Conservation (phyloP, 2,888 invertebrate species). For the Chirona hameri region DNA sequence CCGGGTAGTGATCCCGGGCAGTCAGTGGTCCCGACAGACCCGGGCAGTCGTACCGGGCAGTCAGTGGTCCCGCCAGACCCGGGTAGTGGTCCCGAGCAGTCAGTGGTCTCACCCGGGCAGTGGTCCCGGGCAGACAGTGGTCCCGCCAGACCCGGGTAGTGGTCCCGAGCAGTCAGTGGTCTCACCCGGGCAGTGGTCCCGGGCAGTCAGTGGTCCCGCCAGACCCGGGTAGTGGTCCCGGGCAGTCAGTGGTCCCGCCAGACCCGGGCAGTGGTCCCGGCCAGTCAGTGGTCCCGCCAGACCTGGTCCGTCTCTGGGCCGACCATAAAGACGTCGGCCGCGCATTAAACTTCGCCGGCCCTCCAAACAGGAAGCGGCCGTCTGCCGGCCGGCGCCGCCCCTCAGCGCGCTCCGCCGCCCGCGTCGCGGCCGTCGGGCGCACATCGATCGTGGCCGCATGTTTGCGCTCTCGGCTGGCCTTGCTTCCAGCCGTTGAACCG, state of each 20-base stretch:
- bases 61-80: no score
- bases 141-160: no score
- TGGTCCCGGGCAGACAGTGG: no score
- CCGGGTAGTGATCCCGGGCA: no score
- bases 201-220: not conserved
- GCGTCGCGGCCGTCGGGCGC: not conserved
- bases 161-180: no score
- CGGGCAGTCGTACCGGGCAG: no score
- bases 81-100: no score
- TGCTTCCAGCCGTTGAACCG: conserved; percentile 13
- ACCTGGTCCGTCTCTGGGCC: no score
- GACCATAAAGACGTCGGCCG: not conserved
- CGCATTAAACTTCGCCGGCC: not conserved
- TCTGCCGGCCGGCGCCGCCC: not conserved
- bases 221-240: no score
- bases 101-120: no score
- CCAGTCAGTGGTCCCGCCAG: not conserved
- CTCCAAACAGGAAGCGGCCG: not conserved
- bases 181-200: not conserved
- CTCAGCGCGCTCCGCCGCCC: not conserved
- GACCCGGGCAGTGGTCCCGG: not conserved
- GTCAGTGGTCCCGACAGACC: no score
- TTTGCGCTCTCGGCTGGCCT: not conserved
- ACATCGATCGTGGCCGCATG: not conserved
- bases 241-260: no score